Evolutionary conservation across 1,140 invertebrate species (phyloP).

Genomic region (Drosophila mojavensis): DNA sequence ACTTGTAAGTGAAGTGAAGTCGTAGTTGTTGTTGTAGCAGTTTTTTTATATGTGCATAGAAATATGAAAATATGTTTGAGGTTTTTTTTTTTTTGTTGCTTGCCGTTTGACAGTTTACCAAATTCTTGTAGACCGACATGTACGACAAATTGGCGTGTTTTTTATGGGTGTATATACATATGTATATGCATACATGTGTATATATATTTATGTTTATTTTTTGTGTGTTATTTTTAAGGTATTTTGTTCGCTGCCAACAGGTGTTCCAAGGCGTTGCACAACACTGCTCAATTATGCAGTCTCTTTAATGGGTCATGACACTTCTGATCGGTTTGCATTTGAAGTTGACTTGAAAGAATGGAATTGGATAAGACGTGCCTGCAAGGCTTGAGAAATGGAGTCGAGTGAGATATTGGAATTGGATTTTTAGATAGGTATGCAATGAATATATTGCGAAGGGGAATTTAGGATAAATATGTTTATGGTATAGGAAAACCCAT

Average conservation of each 20-base stretch:
- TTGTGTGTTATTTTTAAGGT: not conserved
- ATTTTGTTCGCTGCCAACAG: slow-evolving; percentile 21
- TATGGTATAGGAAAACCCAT: too few species aligned
- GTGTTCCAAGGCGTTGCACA: slow-evolving; percentile 39
- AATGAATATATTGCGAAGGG: too few species aligned
- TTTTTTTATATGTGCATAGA: slow-evolving; percentile 11
- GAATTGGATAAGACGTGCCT: slow-evolving; percentile 1
- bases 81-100: slow-evolving; percentile 44
- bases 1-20: slow-evolving; percentile 53
- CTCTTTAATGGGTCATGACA: slow-evolving; percentile 28
- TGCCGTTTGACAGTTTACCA: slow-evolving; percentile 39
- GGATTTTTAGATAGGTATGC: too few species aligned
- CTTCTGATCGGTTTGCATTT: not conserved
- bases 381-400: too few species aligned
- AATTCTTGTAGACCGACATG: slow-evolving; percentile 34
- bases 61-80: slow-evolving; percentile 35
- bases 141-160: slow-evolving; percentile 49
- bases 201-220: not conserved
- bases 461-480: too few species aligned
- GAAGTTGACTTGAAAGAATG: too few species aligned
- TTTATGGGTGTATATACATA: not conserved
- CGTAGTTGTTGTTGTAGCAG: slow-evolving; percentile 16
- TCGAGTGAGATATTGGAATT: too few species aligned
- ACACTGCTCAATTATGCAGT: slow-evolving; percentile 20
- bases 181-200: too few species aligned